Evolutionary conservation across 2,888 invertebrate species (phyloP), one percentile per base, ranked within the genome.

Genomic region (Lordiphosa fenestrarum): DNA sequence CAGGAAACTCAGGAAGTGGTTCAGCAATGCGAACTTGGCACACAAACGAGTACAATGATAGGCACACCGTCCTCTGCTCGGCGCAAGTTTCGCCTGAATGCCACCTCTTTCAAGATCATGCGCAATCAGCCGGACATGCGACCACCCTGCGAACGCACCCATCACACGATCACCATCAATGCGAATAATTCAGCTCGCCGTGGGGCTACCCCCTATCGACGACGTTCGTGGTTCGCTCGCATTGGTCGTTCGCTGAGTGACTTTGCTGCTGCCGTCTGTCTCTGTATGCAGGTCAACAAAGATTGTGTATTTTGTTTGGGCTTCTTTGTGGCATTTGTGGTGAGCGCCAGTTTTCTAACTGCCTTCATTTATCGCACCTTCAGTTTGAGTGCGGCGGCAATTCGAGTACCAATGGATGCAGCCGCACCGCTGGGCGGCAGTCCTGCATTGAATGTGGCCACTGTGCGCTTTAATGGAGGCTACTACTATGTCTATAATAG

Each of bases 291-390:
- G 69, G 81, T 87, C 63, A 88, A 88, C 76, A 88, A 76, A 74
- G 88, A 88, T 64, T 88, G 86, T 42, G 71, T 88, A 40, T 88
- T 87, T 50, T 88, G 88, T 55, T 66, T 88, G 53, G 86, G 86
- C 46, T 88, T 88, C 68, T 86, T 88, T 54, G 44, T 84, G 33
- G 88, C 87, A 13, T 88, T 88, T 57, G 80, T 88, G 62, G 80
- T 87, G 38, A 87, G 88, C 53, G 88, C 84, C 54, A 87, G 87
- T 23, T 88, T 88, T 41, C 65, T 88, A 46, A 88, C 88, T 19
- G 86, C 88, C 37, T 88, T 88, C 72, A 88, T 88, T 62, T 88
- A 88, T 71, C 86, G 83, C 60, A 80, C 87, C 9, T 74, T 88
- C 66, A 81, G 64, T 25, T 38, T 87, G 6, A 82, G 68, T 21